A percentile compares a stretch with the other conserved stretches of the same genome.
phyloP scores from a whole-genome alignment of 2,888 invertebrate species.

The Nomada hirtipes region DNA sequence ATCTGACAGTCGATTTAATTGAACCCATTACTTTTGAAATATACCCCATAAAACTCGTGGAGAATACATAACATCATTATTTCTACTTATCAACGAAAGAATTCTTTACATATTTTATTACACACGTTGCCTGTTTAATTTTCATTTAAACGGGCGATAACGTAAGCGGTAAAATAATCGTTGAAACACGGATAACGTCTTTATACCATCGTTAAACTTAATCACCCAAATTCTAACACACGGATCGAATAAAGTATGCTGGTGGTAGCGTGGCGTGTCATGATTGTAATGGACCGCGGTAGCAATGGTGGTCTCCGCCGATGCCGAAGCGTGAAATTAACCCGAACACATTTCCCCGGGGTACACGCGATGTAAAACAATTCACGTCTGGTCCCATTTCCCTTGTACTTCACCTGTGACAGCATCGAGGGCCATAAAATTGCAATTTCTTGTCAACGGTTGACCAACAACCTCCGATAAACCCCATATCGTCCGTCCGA shows the following conservation, averaged over 20 bases:
- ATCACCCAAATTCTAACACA: conserved; percentile 44
- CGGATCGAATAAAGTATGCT: conserved; percentile 59
- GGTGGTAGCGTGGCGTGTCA: conserved; percentile 53
- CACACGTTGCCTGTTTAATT: background rate
- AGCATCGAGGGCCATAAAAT: conserved; percentile 16
- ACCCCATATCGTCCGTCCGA: background rate
- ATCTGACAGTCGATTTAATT: too few relatives aligned
- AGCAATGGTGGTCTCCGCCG: conserved; percentile 50
- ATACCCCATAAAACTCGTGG: too few relatives aligned
- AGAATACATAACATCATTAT: too few relatives aligned
- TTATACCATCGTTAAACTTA: conserved; percentile 56
- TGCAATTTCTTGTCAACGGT: conserved; percentile 32
- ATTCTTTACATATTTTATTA: too few relatives aligned
- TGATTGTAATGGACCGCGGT: conserved; percentile 64
- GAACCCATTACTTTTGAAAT: too few relatives aligned
- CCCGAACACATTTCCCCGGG: conserved; percentile 77
- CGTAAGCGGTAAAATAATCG: background rate
- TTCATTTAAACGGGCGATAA: background rate
- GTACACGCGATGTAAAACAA: conserved; percentile 71
- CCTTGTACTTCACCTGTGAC: conserved; percentile 49
- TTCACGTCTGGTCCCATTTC: conserved; percentile 74
- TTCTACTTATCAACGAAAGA: too few relatives aligned
- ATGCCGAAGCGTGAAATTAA: conserved; percentile 79
- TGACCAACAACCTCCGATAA: background rate
- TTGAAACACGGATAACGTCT: conserved; percentile 27